A percentile compares a stretch with the other conserved stretches of the same genome.
Evolutionary conservation across 2,888 invertebrate species (phyloP).

Genomic region (Barypeithes pellucidus): DNA sequence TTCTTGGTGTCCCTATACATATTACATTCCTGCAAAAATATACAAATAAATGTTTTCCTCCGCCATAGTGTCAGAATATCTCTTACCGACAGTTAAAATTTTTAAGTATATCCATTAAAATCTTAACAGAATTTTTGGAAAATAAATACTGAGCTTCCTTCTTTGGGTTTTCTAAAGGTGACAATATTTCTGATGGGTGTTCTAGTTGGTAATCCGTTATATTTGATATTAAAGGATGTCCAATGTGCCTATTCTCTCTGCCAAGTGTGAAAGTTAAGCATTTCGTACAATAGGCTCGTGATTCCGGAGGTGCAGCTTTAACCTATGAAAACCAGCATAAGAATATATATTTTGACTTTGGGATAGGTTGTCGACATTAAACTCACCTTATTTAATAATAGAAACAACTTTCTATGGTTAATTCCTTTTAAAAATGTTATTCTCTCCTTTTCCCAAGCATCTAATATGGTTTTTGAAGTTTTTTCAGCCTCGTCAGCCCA

Average conservation of each 20-base stretch:
- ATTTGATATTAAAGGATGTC: slow-evolving; percentile 73
- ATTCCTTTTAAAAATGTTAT: slow-evolving; percentile 70
- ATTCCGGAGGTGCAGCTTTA: slow-evolving; percentile 63
- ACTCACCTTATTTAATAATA: slow-evolving; percentile 72
- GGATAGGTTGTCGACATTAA: neutral
- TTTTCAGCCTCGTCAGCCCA: slow-evolving; percentile 72
- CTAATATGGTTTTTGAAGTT: slow-evolving; percentile 64
- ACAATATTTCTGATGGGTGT: slow-evolving; percentile 80
- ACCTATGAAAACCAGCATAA: slow-evolving; percentile 51
- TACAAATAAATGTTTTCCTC: slow-evolving; percentile 15
- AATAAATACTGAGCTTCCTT: slow-evolving; percentile 93
- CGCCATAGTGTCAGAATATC: slow-evolving; percentile 1
- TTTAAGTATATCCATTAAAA: slow-evolving; percentile 77
- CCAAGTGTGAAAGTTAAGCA: slow-evolving; percentile 75
- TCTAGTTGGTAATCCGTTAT: slow-evolving; percentile 75
- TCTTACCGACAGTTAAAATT: slow-evolving; percentile 75
- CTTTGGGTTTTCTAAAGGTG: slow-evolving; percentile 81
- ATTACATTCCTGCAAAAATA: slow-evolving; percentile 77
- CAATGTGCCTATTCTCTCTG: slow-evolving; percentile 71
- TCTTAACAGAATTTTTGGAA: slow-evolving; percentile 69
- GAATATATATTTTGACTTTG: neutral
- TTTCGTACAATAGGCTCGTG: slow-evolving; percentile 78
- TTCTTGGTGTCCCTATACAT: slow-evolving; percentile 90
- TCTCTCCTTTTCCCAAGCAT: slow-evolving; percentile 73
- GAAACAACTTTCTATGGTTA: slow-evolving; percentile 74